Evolutionary conservation across 1,140 invertebrate genomes (phyloP), one percentile per base, ranked within the genome.

Genomic region (Neodiprion pinetum): DNA sequence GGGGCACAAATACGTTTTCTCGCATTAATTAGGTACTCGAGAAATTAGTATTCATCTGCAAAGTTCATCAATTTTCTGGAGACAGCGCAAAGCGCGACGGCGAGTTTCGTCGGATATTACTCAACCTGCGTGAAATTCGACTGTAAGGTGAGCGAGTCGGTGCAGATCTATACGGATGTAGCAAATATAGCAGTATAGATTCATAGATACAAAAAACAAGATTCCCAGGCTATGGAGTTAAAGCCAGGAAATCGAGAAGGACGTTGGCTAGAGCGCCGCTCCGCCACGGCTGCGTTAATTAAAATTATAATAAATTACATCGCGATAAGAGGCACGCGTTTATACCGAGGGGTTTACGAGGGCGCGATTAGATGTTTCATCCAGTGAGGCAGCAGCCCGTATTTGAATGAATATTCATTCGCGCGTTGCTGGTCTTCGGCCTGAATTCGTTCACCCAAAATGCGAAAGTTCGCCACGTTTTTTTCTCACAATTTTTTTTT

Each of bases 381-480:
- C 53, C 53, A 61, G n/a, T 61, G 53, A 61, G 11, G 53, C n/a
- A 61, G 5, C n/a, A 61, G 53, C 53, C n/a, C n/a, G 53, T 12
- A 61, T 61, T 61, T 49, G 28, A 67, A 79, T 77, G 77, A 79
- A 79, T 79, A 80, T 77, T 80, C 79, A 79, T 80, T 17, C 14
- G 12, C 4, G 11, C 53, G 53, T 17, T 61, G 53, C 3, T 0
- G 53, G 11, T 14, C 53, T 61, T 61, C n/a, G 53, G n/a, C 5
- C 53, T 61, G 11, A 17, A 61, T 61, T 17, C 9, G 11, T 17
- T 61, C n/a, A 8, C 53, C 53, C 28, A 40, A 40, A 40, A 40
- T 40, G 28, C 28, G 28, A 40, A 40, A 40, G 28, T 40, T 40
- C 1, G 28, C 28, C 28, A 40, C 28, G 28, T 40, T 40, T 40